Conservation (phyloP, 2,888 invertebrate genomes). For the Brachycybe producta region DNA sequence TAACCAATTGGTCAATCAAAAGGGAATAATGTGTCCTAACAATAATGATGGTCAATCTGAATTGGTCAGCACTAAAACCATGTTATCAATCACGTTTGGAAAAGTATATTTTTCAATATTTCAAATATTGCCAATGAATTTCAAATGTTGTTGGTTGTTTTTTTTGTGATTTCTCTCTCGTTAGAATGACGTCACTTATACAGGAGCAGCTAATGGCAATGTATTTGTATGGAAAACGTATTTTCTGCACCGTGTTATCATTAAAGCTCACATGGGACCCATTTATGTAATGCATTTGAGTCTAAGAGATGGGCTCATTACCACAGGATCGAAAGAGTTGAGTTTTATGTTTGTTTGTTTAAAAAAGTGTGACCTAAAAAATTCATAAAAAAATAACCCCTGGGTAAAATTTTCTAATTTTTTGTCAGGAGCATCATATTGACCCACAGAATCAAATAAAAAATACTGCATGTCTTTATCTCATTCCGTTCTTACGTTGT, state of each 20-base stretch:
- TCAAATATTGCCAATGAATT: background rate
- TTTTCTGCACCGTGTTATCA: conserved; percentile 10
- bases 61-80: conserved; percentile 11
- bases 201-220: conserved; percentile 35
- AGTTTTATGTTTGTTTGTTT: too few relatives aligned
- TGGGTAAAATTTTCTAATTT: too few relatives aligned
- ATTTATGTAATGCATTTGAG: conserved; percentile 14
- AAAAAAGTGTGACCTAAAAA: too few relatives aligned
- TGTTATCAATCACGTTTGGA: conserved; percentile 18
- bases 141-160: background rate
- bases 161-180: background rate
- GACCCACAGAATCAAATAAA: too few relatives aligned
- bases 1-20: conserved; percentile 20
- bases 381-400: too few relatives aligned
- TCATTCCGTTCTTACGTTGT: too few relatives aligned
- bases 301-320: conserved; percentile 15
- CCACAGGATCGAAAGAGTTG: conserved; percentile 18
- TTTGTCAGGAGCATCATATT: too few relatives aligned
- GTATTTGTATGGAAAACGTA: conserved; percentile 34
- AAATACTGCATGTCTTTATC: too few relatives aligned
- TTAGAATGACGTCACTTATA: conserved; percentile 22
- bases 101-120: conserved; percentile 8
- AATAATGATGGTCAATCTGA: background rate
- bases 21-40: conserved; percentile 10
- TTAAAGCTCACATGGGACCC: conserved; percentile 16